Conservation (phyloP, 1,140 invertebrate species). For the Formica selysi region DNA sequence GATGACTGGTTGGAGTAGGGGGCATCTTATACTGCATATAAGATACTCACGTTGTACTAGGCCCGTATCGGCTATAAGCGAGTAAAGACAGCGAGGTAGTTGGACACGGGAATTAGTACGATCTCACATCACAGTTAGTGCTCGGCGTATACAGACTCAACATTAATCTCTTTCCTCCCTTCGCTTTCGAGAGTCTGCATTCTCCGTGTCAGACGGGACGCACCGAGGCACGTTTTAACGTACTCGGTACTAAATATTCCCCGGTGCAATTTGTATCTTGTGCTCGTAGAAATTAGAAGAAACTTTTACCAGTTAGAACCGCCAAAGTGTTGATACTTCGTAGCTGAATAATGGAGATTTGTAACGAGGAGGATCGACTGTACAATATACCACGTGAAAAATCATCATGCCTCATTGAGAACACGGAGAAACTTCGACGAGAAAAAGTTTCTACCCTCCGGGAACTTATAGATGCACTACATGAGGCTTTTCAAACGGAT, state of each 20-base stretch:
- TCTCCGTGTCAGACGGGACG: background rate
- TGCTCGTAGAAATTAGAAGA: background rate
- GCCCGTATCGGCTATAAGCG: constrained; percentile 72
- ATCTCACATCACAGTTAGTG: constrained; percentile 39
- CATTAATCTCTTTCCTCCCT: constrained; percentile 38
- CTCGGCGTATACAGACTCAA: background rate
- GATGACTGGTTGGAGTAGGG: constrained; percentile 70
- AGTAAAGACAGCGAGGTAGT: constrained; percentile 66
- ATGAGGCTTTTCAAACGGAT: constrained; percentile 92
- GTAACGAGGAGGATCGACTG: constrained; percentile 34
- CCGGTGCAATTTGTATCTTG: background rate
- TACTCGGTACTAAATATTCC: constrained; percentile 6
- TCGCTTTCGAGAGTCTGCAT: constrained; percentile 3
- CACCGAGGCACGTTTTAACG: background rate
- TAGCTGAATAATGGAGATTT: constrained; percentile 71
- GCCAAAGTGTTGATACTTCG: background rate
- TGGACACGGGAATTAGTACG: constrained; percentile 41
- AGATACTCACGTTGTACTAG: constrained; percentile 75
- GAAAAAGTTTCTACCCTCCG: constrained; percentile 87
- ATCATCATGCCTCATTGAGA: constrained; percentile 10
- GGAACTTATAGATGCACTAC: constrained; percentile 91
- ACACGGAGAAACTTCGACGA: constrained; percentile 35
- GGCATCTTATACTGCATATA: constrained; percentile 72
- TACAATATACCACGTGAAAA: constrained; percentile 12
- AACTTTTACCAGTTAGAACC: constrained; percentile 23